These are phyloP conservation scores for Odocoileus virginianus DNA, from an alignment of 2,113 vertebrate genomes.

Conservation along the genomic window DNA sequence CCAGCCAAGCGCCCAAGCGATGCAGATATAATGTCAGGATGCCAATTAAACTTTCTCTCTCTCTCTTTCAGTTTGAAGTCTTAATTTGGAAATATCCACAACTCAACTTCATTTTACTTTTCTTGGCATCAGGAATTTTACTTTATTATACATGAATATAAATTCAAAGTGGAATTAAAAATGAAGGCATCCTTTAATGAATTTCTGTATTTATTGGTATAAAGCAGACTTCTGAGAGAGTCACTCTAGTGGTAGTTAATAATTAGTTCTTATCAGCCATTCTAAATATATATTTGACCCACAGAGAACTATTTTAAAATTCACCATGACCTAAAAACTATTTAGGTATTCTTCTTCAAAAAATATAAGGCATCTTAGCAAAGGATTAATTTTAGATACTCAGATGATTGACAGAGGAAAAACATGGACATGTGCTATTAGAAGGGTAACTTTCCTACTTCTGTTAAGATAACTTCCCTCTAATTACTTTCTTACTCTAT, in stretches of 20 bases:
- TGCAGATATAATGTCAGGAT: neutral
- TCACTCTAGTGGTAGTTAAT: neutral
- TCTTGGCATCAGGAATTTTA: conserved; percentile 28
- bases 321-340: conserved; percentile 36
- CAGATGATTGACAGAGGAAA: conserved; percentile 42
- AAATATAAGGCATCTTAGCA: conserved; percentile 27
- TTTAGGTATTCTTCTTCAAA: conserved; percentile 23
- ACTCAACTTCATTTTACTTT: conserved; percentile 4
- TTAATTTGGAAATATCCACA: conserved; percentile 29
- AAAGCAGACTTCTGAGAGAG: neutral
- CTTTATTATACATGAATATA: conserved; percentile 13
- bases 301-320: conserved; percentile 46
- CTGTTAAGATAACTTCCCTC: conserved; percentile 31
- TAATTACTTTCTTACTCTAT: conserved; percentile 20
- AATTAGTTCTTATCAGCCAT: conserved; percentile 44
- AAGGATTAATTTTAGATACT: conserved; percentile 33
- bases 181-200: conserved; percentile 11
- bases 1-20: neutral
- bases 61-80: neutral
- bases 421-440: neutral
- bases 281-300: conserved; percentile 45
- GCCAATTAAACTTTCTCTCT: neutral
- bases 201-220: conserved; percentile 44
- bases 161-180: conserved; percentile 22
- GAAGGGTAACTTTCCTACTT: conserved; percentile 31